Base-by-base conservation (phyloP, 2,888 invertebrate genomes). In the Ganaspis brasiliensis region DNA sequence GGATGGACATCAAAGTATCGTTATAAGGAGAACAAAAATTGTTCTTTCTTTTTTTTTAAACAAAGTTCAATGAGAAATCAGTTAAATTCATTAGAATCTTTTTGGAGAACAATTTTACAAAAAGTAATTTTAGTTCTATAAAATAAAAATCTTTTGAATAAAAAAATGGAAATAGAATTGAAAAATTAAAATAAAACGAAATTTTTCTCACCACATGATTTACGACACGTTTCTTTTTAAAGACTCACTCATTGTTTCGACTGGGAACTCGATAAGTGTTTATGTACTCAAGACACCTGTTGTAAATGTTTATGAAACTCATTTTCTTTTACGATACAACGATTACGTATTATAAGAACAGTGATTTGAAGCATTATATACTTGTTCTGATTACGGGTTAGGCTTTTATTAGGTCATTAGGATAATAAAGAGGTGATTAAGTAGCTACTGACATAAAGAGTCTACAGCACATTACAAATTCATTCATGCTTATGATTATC, bases 341-440 rank as follows among this genome's bases (percentile, higher is more conserved):
- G 19, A 63, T 63, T 61, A 37, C 19, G 19, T 40, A 37, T 21
- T 6, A 16, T 63, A 63, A 61, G 37, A 63, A 37, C 40, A 14
- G 63, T 40, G 35, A 63, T 21, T 63, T 37, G 14, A 63, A 63
- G 37, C 63, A 63, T 63, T 40, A 52, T 19, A 49, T 45, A 61
- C 61, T 61, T 63, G 21, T 63, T 63, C 16, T 63, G 63, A 63
- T 63, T 63, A 40, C n/a, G 40, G 63, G 40, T 63, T 63, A 21
- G 40, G 19, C n/a, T 63, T 59, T 21, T 21, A 63, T 63, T 40
- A 63, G 40, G 40, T 40, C 40, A 40, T 63, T 40, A 63, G 21
- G 52, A 12, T 63, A 21, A 63, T 63, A 40, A 63, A 21, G 37
- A 40, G 10, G 63, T 63, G 40, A 40, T 63, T 63, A 40, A 40